Evolutionary conservation across 2,113 vertebrate species (phyloP), one percentile per base, ranked within the genome.

Genomic region (Willisornis vidua): DNA sequence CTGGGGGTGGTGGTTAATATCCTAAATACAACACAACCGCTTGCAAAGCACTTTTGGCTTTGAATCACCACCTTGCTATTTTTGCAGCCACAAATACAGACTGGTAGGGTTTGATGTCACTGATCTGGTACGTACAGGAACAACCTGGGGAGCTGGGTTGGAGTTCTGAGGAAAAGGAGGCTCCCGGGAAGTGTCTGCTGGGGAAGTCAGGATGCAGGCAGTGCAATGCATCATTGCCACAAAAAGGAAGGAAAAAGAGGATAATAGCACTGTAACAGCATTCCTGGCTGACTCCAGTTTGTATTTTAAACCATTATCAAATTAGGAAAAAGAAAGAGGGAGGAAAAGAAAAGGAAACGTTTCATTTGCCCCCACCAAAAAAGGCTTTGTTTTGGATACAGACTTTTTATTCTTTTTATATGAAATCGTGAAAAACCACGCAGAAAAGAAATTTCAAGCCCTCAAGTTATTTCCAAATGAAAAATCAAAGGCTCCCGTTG

Each of bases 41-140:
- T 95, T 94, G 89, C 91, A 96, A 93, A 76, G 94, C 91, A 58
- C 84, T 96, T 65, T 82, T 87, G 81, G 3, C 91, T 96, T 96
- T 95, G 96, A 97, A 89, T 96, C 96, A 97, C 78, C 94, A 87
- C 93, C 94, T 95, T 91, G 87, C 96, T 96, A 94, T 96, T 96
- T 96, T 87, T 94, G 91, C 93, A 94, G 94, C 93, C 17, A 1
- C 94, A 89, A 78, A 94, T 65, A 24, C 94, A 91, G 94, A n/a
- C 91, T 89, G 89, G 81, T 82, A 67, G 74, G 70, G 78, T 12
- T 52, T 94, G 84, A 87, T 95, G 94, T 93, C 95, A 95, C 95
- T 57, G 19, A 94, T 82, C 62, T 76, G 84, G 81, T 94, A 68
- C 74, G 37, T 23, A 65, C 66, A 75, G 91, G 87, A 94, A 94